phyloP scores from a whole-genome alignment of 2,113 vertebrate genomes.

The Oostethus manadensis region DNA sequence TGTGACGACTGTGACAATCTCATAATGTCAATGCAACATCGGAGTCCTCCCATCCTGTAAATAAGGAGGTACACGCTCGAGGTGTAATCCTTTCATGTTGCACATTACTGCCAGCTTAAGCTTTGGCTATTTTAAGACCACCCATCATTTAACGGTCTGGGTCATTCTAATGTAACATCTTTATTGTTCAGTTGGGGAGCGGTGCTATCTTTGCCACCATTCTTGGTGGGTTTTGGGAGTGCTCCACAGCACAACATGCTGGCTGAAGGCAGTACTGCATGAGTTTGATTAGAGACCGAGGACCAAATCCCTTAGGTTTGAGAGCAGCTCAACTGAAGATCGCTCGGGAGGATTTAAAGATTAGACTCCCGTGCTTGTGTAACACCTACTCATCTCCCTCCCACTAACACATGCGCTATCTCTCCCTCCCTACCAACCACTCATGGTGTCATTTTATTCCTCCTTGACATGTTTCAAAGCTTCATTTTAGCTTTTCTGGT shows the following conservation, averaged over 20 bases:
- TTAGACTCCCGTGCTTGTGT: conserved; percentile 70
- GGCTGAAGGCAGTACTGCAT: conserved; percentile 32
- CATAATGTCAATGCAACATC: not conserved
- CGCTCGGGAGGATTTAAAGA: conserved; percentile 73
- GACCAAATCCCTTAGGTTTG: conserved; percentile 68
- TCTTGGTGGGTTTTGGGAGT: not conserved
- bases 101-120: not conserved
- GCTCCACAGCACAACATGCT: conserved; percentile 42
- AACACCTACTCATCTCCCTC: conserved; percentile 68
- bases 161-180: not conserved
- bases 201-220: conserved; percentile 2
- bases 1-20: not conserved
- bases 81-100: conserved; percentile 3
- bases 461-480: conserved; percentile 13
- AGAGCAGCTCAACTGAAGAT: conserved; percentile 67
- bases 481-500: not conserved
- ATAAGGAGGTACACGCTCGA: not conserved
- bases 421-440: conserved; percentile 17
- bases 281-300: conserved; percentile 65
- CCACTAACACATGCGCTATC: conserved; percentile 53
- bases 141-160: too few species aligned
- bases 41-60: not conserved
- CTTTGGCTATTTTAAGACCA: conserved; percentile 7
- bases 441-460: conserved; percentile 22
- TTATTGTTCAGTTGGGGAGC: not conserved